phyloP scores from a whole-genome alignment of 2,888 invertebrate genomes.

The Cephus pygmeus region DNA sequence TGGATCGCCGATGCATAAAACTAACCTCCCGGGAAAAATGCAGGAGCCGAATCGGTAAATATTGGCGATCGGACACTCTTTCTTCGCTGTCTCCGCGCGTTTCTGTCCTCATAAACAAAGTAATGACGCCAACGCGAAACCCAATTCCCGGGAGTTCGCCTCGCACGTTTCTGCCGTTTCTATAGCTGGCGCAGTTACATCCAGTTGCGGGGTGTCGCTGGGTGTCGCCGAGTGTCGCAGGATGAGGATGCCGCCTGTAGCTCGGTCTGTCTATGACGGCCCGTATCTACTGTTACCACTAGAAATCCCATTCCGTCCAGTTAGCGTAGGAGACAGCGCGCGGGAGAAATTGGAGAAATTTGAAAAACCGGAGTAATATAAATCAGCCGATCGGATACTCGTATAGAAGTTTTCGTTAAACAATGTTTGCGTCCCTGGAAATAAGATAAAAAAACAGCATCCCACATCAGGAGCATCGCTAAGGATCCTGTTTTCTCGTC shows the following conservation, averaged over 20 bases:
- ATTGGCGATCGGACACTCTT: constrained; percentile 36
- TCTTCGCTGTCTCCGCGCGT: constrained; percentile 50
- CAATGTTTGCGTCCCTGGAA: constrained; percentile 1
- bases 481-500: constrained; percentile 15
- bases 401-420: constrained; percentile 15
- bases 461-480: not conserved
- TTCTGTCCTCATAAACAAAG: constrained; percentile 57
- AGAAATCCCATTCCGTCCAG: too few species aligned
- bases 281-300: too few species aligned
- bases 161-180: not conserved
- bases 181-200: not conserved
- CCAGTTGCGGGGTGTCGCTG: not conserved
- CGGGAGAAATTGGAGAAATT: not conserved
- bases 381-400: constrained; percentile 15
- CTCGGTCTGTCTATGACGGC: too few species aligned
- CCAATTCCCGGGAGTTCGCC: constrained; percentile 36
- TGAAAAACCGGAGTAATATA: not conserved
- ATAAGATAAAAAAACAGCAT: too few species aligned
- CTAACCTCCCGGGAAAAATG: constrained; percentile 13
- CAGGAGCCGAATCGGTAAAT: constrained; percentile 1
- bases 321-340: too few species aligned
- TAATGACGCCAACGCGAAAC: constrained; percentile 50
- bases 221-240: not conserved
- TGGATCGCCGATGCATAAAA: constrained; percentile 41
- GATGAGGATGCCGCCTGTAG: not conserved